A percentile compares a stretch with the other conserved stretches of the same genome.
Evolutionary conservation across 2,888 invertebrate species (phyloP).

Genomic region (Harpalus rubripes): DNA sequence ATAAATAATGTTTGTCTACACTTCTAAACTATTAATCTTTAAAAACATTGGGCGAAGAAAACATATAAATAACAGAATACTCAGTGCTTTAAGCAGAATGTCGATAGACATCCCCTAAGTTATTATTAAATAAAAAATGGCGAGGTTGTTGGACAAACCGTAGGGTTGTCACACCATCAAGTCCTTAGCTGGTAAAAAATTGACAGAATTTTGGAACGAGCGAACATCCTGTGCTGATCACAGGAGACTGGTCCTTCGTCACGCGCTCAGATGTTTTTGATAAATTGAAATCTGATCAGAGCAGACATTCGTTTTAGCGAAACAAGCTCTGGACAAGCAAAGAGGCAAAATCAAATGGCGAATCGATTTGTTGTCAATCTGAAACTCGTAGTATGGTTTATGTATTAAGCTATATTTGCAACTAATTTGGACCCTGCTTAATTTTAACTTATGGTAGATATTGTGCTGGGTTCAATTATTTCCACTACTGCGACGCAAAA

Average conservation of each 20-base stretch:
- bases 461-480: too few species aligned
- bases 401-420: neutral
- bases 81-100: neutral
- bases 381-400: neutral
- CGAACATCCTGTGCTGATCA: slow-evolving; percentile 6
- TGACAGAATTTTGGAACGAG: slow-evolving; percentile 8
- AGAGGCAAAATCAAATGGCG: slow-evolving; percentile 20
- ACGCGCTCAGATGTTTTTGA: slow-evolving; percentile 48
- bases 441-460: too few species aligned
- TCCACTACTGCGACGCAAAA: too few species aligned
- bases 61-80: neutral
- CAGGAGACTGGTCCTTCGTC: slow-evolving; percentile 38
- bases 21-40: neutral
- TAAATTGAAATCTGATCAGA: slow-evolving; percentile 52
- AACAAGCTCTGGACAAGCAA: slow-evolving; percentile 46
- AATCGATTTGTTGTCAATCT: slow-evolving; percentile 37
- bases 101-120: neutral
- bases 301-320: slow-evolving; percentile 39
- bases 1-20: neutral
- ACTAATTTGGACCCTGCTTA: too few species aligned
- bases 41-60: neutral
- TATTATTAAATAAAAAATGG: slow-evolving; percentile 40
- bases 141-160: slow-evolving; percentile 26
- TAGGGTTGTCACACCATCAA: slow-evolving; percentile 12
- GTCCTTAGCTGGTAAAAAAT: slow-evolving; percentile 36